Conservation (phyloP, 2,888 invertebrate genomes). For the Nomada lathburiana region DNA sequence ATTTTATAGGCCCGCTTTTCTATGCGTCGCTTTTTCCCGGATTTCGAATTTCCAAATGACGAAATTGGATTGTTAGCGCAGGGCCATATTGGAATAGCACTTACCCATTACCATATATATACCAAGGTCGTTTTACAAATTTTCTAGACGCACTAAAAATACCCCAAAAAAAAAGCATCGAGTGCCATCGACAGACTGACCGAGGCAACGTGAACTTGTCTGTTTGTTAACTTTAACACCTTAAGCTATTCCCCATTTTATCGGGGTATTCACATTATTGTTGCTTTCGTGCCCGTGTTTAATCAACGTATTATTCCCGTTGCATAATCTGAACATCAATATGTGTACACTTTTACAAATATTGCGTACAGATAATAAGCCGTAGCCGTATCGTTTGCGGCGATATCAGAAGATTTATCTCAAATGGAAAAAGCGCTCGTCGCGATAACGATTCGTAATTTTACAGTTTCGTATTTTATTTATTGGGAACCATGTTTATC, state of each 20-base stretch:
- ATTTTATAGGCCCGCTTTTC: conserved; percentile 22
- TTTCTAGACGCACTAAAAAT: background rate
- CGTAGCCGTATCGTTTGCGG: background rate
- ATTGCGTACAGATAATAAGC: conserved; percentile 3
- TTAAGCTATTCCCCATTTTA: too few relatives aligned
- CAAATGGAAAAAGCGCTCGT: background rate
- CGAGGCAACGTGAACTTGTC: too few relatives aligned
- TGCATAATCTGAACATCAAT: background rate
- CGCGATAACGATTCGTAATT: conserved; percentile 11
- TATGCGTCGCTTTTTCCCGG: background rate
- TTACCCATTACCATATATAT: background rate
- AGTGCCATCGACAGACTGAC: too few relatives aligned
- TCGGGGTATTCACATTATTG: background rate
- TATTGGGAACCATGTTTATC: background rate
- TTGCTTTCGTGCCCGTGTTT: background rate
- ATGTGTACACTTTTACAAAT: conserved; percentile 10
- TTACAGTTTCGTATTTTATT: background rate
- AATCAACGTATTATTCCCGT: background rate
- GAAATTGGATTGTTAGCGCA: conserved; percentile 22
- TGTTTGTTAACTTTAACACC: too few relatives aligned
- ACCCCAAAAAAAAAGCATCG: too few relatives aligned
- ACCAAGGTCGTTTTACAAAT: conserved; percentile 2
- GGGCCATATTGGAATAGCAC: background rate
- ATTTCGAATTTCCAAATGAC: conserved; percentile 24
- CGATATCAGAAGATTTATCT: conserved; percentile 1